These are phyloP conservation scores for Diploscapter pachys DNA, from an alignment of 1,140 invertebrate species.

Conservation along the genomic window DNA sequence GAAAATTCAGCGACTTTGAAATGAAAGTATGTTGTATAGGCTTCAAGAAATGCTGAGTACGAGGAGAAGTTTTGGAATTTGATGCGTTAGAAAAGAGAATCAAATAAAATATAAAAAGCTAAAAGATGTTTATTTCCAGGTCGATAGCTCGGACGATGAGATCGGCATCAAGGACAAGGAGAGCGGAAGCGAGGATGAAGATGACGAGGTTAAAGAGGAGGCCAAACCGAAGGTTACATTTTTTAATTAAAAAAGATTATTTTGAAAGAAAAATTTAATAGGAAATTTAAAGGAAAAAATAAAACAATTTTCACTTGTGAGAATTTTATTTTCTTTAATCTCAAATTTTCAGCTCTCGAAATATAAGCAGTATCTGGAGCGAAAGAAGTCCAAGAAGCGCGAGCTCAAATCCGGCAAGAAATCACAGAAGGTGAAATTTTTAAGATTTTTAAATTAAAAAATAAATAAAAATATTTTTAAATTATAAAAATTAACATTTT, in stretches of 20 bases:
- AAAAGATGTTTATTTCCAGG: conserved; percentile 5
- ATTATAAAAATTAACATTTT: too few species aligned
- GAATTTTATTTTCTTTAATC: background rate
- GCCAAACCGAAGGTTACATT: conserved; percentile 2
- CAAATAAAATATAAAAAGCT: conserved; percentile 10
- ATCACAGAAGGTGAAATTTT: conserved; percentile 7
- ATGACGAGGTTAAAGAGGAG: conserved; percentile 3
- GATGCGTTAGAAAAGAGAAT: background rate
- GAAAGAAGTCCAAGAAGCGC: background rate
- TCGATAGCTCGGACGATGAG: background rate
- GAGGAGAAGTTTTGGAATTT: background rate
- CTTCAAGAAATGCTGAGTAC: too few species aligned
- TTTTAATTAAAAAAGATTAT: background rate
- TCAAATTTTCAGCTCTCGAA: too few species aligned
- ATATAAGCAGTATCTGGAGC: background rate
- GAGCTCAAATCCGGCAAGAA: background rate
- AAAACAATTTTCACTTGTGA: too few species aligned
- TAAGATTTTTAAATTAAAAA: conserved; percentile 1
- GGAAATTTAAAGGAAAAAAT: background rate
- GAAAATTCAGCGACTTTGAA: too few species aligned
- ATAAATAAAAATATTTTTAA: too few species aligned
- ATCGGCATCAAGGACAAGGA: conserved; percentile 10
- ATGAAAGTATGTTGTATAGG: too few species aligned
- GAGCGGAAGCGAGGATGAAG: background rate
- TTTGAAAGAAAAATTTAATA: conserved; percentile 1